phyloP scores from a whole-genome alignment of 1,140 invertebrate genomes.

The Wiebesia pumilae region DNA sequence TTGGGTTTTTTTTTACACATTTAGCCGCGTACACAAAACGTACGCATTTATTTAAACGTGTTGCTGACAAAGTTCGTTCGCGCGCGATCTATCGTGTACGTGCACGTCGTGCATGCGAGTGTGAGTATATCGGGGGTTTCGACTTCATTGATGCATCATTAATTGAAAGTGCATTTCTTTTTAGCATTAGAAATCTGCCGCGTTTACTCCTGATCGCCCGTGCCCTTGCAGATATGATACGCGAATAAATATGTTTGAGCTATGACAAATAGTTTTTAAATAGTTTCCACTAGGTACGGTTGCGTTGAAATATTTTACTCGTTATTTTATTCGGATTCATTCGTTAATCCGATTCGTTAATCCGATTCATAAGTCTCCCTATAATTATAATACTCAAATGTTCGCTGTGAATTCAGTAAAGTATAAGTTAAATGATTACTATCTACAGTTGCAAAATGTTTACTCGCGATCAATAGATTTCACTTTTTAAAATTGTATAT shows the following conservation, averaged over 20 bases:
- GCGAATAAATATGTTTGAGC: too few relatives aligned
- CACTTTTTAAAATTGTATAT: background rate
- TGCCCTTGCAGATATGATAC: too few relatives aligned
- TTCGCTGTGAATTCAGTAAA: background rate
- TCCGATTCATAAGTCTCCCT: background rate
- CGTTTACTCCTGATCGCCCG: too few relatives aligned
- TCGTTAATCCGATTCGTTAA: too few relatives aligned
- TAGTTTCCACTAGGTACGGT: too few relatives aligned
- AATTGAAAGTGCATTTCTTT: background rate
- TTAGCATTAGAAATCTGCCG: too few relatives aligned
- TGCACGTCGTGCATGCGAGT: background rate
- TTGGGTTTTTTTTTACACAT: too few relatives aligned
- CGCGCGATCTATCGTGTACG: background rate
- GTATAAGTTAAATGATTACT: background rate
- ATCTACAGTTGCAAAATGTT: background rate
- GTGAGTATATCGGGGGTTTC: background rate
- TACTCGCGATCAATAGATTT: background rate
- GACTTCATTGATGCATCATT: background rate
- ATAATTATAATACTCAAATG: background rate
- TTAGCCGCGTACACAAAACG: background rate
- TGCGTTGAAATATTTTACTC: too few relatives aligned
- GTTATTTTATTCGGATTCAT: too few relatives aligned
- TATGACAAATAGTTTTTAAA: too few relatives aligned
- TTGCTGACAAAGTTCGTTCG: background rate
- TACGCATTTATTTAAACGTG: background rate